Evolutionary conservation across 2,797 vertebrate genomes (phyloP).

Genomic region (Trematomus bernacchii): DNA sequence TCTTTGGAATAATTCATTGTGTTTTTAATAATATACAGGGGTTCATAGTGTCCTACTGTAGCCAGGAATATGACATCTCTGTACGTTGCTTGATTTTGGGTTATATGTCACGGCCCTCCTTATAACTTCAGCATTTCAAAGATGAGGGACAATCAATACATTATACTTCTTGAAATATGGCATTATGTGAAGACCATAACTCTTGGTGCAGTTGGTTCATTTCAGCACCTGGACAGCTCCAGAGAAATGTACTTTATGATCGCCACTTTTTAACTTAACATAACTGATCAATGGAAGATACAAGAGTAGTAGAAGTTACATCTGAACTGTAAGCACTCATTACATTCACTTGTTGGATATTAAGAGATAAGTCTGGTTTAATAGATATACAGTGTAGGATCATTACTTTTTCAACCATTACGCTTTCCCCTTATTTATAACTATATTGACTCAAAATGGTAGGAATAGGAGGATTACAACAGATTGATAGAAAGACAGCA

Average conservation of each 20-base stretch:
- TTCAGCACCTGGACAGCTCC: constrained; percentile 58
- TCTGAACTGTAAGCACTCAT: background rate
- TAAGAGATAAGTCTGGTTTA: background rate
- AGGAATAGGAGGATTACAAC: background rate
- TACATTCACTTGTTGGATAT: background rate
- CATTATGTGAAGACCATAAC: background rate
- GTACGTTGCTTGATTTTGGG: background rate
- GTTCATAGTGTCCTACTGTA: background rate
- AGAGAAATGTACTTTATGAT: background rate
- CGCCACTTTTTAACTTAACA: no score
- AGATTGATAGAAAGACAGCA: background rate
- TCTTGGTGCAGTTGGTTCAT: background rate
- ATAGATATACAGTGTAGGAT: background rate
- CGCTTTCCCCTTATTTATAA: no score
- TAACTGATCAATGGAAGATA: background rate
- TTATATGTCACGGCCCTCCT: no score
- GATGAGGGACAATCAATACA: background rate
- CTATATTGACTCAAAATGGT: no score
- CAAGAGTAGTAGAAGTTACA: background rate
- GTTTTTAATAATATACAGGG: background rate
- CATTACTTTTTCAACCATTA: background rate
- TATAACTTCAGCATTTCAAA: background rate
- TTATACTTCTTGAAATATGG: background rate
- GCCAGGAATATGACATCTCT: background rate
- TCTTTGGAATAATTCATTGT: background rate